Conservation (phyloP, 2,113 vertebrate species). For the Spermophilus dauricus region DNA sequence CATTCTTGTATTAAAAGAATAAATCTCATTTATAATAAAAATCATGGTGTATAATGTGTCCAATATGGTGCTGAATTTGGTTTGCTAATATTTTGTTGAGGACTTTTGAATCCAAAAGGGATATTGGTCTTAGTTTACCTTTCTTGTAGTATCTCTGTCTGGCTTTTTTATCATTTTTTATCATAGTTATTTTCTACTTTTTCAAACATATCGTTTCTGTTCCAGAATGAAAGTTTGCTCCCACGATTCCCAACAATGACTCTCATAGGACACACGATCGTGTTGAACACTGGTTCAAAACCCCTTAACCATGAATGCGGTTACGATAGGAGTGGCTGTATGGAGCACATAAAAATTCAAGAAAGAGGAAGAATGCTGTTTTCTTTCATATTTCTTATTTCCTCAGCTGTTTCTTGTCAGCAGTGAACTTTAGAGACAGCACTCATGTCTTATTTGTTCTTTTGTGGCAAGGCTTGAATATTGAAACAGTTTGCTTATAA, state of each 20-base stretch:
- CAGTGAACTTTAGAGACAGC: background rate
- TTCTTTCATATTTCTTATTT: background rate
- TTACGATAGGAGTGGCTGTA: background rate
- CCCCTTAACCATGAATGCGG: background rate
- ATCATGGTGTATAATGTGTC: no score
- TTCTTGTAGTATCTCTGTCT: no score
- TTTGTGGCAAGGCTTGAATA: background rate
- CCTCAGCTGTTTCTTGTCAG: slow-evolving; percentile 3
- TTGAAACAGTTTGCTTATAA: background rate
- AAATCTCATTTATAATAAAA: no score
- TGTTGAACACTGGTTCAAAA: background rate
- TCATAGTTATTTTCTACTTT: background rate
- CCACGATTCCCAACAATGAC: background rate
- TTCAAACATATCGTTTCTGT: background rate
- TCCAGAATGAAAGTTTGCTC: background rate
- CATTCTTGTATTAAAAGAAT: no score
- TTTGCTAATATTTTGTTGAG: no score
- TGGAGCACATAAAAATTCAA: background rate
- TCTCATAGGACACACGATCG: background rate
- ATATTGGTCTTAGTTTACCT: no score
- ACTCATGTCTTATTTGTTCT: background rate
- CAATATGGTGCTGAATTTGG: no score
- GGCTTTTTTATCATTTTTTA: no score
- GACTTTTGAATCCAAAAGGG: no score
- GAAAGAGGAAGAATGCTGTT: background rate